Conservation (phyloP, 2,888 invertebrate species). For the Spilarctia lutea region DNA sequence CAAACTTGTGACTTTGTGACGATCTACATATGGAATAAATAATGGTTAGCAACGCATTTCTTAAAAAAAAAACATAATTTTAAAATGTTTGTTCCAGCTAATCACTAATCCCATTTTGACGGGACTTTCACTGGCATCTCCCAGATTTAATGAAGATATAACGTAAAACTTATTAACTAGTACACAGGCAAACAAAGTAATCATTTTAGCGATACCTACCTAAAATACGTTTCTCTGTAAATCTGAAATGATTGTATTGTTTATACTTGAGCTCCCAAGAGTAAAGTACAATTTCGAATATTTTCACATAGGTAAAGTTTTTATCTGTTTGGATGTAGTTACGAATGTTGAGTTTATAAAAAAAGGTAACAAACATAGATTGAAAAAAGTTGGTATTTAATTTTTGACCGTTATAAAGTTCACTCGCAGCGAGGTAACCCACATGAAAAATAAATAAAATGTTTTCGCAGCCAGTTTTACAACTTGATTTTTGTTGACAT, state of each 20-base stretch:
- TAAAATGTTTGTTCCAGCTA: too few relatives aligned
- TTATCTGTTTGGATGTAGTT: slow-evolving; percentile 16
- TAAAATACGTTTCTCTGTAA: neutral
- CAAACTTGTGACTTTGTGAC: too few relatives aligned
- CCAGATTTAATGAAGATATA: too few relatives aligned
- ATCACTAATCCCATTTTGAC: too few relatives aligned
- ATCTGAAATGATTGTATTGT: slow-evolving; percentile 18
- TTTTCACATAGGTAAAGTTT: slow-evolving; percentile 12
- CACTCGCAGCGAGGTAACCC: slow-evolving; percentile 21
- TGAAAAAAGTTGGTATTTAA: slow-evolving; percentile 25
- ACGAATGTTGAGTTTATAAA: slow-evolving; percentile 15
- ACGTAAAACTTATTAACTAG: too few relatives aligned
- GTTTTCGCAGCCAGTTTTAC: slow-evolving; percentile 27
- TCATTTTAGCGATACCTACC: too few relatives aligned
- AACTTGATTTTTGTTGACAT: slow-evolving; percentile 43
- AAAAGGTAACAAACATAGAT: slow-evolving; percentile 18
- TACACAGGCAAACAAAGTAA: neutral
- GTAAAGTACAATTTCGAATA: slow-evolving; percentile 7
- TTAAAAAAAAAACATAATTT: too few relatives aligned
- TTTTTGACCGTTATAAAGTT: slow-evolving; percentile 21
- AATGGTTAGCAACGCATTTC: too few relatives aligned
- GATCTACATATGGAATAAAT: too few relatives aligned
- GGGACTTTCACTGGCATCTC: too few relatives aligned
- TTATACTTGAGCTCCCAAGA: slow-evolving; percentile 16
- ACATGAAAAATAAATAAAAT: slow-evolving; percentile 33